Percentiles rank a stretch among this genome's conserved stretches.
Conservation (phyloP, 2,797 vertebrate species). For the Toxotes lorentzi region DNA sequence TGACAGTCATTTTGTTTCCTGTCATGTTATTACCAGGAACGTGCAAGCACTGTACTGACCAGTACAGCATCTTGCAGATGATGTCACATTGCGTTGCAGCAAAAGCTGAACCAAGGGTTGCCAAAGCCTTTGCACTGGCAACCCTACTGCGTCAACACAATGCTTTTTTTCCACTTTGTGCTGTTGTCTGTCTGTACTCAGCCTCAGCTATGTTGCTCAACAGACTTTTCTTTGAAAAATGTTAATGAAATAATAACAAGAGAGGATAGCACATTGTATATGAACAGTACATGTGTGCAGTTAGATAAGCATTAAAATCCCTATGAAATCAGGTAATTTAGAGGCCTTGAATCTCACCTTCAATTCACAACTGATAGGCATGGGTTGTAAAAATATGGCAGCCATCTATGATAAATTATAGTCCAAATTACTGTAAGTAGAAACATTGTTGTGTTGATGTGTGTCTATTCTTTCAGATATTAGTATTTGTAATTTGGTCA, state of each 20-base stretch:
- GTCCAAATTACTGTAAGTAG: background rate
- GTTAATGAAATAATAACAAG: no score
- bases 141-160: no score
- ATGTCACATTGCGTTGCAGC: background rate
- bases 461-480: background rate
- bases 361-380: background rate
- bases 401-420: background rate
- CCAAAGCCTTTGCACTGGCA: no score
- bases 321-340: no score
- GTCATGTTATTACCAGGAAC: background rate
- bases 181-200: no score
- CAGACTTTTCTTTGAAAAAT: background rate
- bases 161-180: no score
- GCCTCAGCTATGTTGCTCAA: background rate
- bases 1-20: background rate
- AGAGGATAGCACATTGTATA: no score
- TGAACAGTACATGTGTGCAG: no score
- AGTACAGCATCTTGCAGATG: background rate
- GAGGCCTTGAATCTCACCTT: background rate
- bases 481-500: background rate
- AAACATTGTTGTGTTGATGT: background rate
- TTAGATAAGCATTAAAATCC: background rate
- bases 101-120: background rate
- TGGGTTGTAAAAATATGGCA: background rate
- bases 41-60: background rate